Conservation (phyloP, 2,797 vertebrate species). For the Notamacropus eugenii region DNA sequence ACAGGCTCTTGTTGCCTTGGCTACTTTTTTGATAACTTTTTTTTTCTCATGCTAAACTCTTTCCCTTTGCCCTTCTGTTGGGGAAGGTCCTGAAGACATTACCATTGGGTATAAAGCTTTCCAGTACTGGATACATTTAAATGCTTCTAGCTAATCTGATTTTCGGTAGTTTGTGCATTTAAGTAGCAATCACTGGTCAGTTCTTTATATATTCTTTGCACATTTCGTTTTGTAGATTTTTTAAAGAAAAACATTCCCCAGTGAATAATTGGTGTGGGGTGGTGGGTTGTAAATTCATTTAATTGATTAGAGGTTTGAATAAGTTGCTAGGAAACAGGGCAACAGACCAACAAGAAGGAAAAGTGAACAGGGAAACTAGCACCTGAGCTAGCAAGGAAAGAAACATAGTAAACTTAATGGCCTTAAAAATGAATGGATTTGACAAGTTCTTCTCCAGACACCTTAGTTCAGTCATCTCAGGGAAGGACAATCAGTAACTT, state of each 20-base stretch:
- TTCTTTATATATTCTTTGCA: conserved; percentile 53
- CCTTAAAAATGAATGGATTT: background rate
- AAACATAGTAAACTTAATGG: conserved; percentile 63
- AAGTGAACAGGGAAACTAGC: conserved; percentile 71
- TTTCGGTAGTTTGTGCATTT: conserved; percentile 18
- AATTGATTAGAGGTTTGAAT: conserved; percentile 84
- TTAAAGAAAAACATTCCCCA: conserved; percentile 52
- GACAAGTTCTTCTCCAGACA: conserved; percentile 1
- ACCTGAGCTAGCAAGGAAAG: conserved; percentile 79
- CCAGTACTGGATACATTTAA: conserved; percentile 37
- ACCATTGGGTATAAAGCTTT: conserved; percentile 26
- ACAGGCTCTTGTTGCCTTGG: conserved; percentile 53
- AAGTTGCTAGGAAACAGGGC: conserved; percentile 88
- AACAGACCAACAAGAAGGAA: conserved; percentile 71
- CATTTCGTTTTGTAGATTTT: conserved; percentile 72
- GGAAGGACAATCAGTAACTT: background rate
- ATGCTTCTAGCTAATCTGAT: conserved; percentile 21
- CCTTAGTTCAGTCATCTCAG: background rate
- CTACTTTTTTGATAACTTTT: conserved; percentile 34
- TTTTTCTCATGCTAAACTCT: conserved; percentile 59
- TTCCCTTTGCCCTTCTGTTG: conserved; percentile 34
- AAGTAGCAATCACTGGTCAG: conserved; percentile 29
- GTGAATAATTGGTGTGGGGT: conserved; percentile 82
- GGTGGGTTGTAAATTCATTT: conserved; percentile 82
- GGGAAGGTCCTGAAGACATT: conserved; percentile 57